Evolutionary conservation across 2,113 vertebrate species (phyloP).

Genomic region (Aleadryas rufinucha): DNA sequence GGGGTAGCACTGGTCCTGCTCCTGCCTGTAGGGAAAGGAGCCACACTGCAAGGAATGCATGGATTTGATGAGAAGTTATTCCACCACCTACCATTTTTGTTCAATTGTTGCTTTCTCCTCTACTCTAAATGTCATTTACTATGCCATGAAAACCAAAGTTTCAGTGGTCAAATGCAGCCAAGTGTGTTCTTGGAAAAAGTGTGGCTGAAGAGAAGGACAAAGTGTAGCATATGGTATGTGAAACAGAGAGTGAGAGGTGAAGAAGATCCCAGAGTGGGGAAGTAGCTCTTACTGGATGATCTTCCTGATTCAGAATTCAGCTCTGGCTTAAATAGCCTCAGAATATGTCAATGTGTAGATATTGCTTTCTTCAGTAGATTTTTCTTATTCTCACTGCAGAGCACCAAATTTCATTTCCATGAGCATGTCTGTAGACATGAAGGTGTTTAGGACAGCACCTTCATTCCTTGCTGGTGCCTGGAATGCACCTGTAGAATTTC

Average conservation of each 20-base stretch:
- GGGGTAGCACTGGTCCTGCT: background rate
- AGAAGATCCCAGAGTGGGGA: background rate
- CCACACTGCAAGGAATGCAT: background rate
- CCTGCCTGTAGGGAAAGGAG: background rate
- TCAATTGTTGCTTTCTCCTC: background rate
- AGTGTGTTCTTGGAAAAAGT: background rate
- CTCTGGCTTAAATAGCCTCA: background rate
- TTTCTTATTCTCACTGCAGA: background rate
- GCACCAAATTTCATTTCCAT: background rate
- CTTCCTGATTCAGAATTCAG: background rate
- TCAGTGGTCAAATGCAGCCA: background rate
- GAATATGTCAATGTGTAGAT: background rate
- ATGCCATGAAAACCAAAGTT: background rate
- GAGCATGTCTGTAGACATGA: background rate
- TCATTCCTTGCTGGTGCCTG: background rate
- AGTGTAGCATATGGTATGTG: accelerated
- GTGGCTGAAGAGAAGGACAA: background rate
- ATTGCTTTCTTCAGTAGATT: background rate
- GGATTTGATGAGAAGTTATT: background rate
- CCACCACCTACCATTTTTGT: background rate
- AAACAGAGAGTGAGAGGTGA: background rate
- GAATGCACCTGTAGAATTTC: background rate
- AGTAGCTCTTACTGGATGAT: background rate
- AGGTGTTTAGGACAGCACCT: background rate
- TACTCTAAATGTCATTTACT: background rate